Evolutionary conservation across 2,888 invertebrate species (phyloP).

Genomic region (Callosobruchus maculatus): DNA sequence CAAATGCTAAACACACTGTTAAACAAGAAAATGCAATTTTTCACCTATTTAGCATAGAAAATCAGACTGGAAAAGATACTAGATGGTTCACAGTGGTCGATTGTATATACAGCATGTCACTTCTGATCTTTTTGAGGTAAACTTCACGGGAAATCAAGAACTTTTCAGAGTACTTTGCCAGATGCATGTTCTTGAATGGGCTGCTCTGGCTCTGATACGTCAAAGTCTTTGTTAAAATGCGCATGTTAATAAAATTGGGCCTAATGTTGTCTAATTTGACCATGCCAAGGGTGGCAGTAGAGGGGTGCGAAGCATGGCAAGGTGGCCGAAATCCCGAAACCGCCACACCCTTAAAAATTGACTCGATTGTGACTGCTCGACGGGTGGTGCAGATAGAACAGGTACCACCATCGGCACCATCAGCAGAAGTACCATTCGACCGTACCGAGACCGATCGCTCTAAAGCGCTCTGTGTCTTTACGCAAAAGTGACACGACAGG

Average conservation of each 20-base stretch:
- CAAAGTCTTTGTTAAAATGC: too few species aligned
- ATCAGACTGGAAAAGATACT: too few species aligned
- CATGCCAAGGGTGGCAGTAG: not conserved
- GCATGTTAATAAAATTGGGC: not conserved
- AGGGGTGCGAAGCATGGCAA: not conserved
- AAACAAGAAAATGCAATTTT: too few species aligned
- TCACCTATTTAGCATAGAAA: too few species aligned
- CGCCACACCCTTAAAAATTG: not conserved
- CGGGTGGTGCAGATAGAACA: constrained; percentile 32
- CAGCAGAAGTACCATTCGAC: not conserved
- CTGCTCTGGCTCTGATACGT: too few species aligned
- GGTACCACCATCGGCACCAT: constrained; percentile 19
- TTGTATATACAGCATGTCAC: too few species aligned
- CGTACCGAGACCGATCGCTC: not conserved
- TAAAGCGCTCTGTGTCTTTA: constrained; percentile 14
- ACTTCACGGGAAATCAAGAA: too few species aligned
- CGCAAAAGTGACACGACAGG: constrained; percentile 24
- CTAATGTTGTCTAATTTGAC: not conserved
- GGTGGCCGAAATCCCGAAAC: not conserved
- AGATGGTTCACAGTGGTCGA: too few species aligned
- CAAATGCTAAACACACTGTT: too few species aligned
- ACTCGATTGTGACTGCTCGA: constrained; percentile 25
- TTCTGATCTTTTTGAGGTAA: too few species aligned
- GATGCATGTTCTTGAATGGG: too few species aligned
- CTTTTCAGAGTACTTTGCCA: too few species aligned